phyloP scores from a whole-genome alignment of 1,140 invertebrate genomes.

The Drosophila virilis region DNA sequence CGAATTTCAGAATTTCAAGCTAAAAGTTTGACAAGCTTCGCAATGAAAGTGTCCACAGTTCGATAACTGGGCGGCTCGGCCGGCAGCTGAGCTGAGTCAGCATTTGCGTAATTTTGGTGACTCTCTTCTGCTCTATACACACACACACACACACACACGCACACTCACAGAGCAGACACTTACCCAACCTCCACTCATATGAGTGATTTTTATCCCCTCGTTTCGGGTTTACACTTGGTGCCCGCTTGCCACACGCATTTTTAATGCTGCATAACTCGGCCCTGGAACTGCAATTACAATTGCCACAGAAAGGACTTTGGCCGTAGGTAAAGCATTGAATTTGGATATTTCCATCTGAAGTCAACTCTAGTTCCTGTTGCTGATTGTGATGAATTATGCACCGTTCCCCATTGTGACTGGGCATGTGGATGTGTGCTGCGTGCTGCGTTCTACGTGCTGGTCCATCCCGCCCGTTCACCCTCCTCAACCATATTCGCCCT shows the following conservation, averaged over 20 bases:
- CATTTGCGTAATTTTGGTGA: slow-evolving; percentile 44
- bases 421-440: slow-evolving; percentile 14
- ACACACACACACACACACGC: background rate
- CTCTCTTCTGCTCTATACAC: slow-evolving; percentile 24
- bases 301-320: slow-evolving; percentile 6
- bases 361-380: slow-evolving; percentile 73
- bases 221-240: slow-evolving; percentile 56
- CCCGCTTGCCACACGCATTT: slow-evolving; percentile 66
- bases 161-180: too few species aligned
- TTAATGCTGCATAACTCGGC: slow-evolving; percentile 59
- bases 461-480: slow-evolving; percentile 1
- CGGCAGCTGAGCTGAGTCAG: slow-evolving; percentile 4
- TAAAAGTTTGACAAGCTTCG: slow-evolving; percentile 37
- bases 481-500: background rate
- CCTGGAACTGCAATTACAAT: slow-evolving; percentile 60
- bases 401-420: slow-evolving; percentile 38
- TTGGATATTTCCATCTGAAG: slow-evolving; percentile 45
- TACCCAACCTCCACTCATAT: background rate
- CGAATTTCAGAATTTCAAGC: slow-evolving; percentile 1
- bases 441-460: slow-evolving; percentile 39
- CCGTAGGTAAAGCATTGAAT: slow-evolving; percentile 40
- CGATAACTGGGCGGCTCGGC: slow-evolving; percentile 25
- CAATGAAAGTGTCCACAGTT: slow-evolving; percentile 18
- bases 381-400: slow-evolving; percentile 82
- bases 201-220: slow-evolving; percentile 9